Conservation (phyloP, 2,797 vertebrate species). For the Cacajao melanocephalus region DNA sequence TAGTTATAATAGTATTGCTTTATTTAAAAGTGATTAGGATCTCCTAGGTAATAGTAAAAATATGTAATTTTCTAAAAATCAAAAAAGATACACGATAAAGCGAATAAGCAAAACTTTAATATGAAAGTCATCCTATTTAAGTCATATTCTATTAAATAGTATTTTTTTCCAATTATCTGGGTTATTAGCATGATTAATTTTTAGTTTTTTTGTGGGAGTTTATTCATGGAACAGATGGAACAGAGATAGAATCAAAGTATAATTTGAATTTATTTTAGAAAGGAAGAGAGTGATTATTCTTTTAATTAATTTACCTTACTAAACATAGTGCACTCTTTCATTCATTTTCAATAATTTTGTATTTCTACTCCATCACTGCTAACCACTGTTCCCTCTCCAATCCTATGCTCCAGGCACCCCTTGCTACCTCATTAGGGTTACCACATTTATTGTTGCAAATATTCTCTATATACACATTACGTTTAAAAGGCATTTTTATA, state of each 20-base stretch:
- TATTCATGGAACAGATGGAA: neutral
- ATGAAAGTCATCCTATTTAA: neutral
- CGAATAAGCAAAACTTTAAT: neutral
- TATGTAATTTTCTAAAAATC: neutral
- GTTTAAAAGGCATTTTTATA: neutral
- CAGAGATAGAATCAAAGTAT: neutral
- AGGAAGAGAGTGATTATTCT: neutral
- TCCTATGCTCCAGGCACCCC: accelerated
- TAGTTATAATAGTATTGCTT: neutral
- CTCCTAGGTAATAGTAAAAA: neutral
- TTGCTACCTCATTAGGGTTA: neutral
- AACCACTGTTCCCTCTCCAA: neutral
- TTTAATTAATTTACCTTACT: neutral
- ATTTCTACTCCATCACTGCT: neutral
- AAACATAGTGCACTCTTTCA: neutral
- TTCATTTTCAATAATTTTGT: neutral
- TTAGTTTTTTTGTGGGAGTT: neutral
- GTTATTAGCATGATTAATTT: neutral
- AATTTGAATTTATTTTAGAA: neutral
- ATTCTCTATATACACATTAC: neutral
- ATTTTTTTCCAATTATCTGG: neutral
- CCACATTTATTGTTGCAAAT: neutral
- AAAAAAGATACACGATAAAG: too few relatives aligned
- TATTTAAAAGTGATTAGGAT: neutral
- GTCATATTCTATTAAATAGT: neutral